Evolutionary conservation across 2,888 invertebrate genomes (phyloP).

Genomic region (Cinara cedri): DNA sequence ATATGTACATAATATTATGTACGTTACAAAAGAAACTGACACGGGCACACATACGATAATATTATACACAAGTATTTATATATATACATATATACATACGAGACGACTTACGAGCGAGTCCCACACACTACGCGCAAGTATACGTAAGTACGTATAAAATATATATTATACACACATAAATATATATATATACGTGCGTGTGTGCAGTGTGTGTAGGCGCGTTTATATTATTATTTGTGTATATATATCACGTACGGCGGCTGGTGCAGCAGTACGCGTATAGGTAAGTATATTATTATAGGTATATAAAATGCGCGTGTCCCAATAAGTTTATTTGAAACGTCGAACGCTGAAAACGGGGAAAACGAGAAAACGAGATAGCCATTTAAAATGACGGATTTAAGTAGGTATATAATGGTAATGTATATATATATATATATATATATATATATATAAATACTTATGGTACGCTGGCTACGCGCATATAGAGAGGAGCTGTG

Average conservation of each 20-base stretch:
- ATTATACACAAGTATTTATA: not conserved
- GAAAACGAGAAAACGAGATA: not conserved
- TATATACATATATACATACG: not conserved
- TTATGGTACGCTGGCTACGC: too few species aligned
- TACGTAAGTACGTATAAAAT: too few species aligned
- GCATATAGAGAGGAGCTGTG: too few species aligned
- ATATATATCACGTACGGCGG: too few species aligned
- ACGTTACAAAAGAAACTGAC: conserved; percentile 1
- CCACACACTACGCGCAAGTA: too few species aligned
- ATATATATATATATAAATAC: too few species aligned
- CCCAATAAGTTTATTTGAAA: not conserved
- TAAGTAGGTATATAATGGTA: not conserved
- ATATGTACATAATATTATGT: too few species aligned
- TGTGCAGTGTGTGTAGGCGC: not conserved
- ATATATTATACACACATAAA: not conserved
- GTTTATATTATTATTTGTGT: not conserved
- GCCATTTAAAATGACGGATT: conserved; percentile 16
- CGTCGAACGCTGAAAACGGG: not conserved
- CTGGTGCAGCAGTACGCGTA: too few species aligned
- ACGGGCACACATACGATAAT: not conserved
- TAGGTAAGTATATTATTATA: not conserved
- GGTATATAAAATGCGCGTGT: not conserved
- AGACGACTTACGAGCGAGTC: too few species aligned
- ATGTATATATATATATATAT: not conserved
- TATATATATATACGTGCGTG: not conserved